Evolutionary conservation across 2,888 invertebrate species (phyloP).

Genomic region (Lasioglossum malachurum): DNA sequence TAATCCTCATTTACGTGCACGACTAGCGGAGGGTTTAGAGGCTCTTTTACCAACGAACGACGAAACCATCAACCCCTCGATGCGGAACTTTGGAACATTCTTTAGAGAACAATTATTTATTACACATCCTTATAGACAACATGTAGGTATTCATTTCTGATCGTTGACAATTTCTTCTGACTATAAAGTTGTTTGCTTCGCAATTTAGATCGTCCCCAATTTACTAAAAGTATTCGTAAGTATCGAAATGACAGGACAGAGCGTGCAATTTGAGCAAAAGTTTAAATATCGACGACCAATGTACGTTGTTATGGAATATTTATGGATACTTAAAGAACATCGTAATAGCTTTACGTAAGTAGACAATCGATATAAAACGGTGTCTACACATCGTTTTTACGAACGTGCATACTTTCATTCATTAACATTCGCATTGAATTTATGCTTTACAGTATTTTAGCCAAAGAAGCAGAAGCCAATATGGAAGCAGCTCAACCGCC

Average conservation of each 20-base stretch:
- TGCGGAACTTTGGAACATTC: constrained; percentile 86
- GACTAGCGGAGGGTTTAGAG: constrained; percentile 95
- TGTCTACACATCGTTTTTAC: neutral
- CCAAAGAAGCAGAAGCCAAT: constrained; percentile 92
- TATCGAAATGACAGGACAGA: constrained; percentile 98
- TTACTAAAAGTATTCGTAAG: constrained; percentile 97
- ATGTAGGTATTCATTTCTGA: constrained; percentile 84
- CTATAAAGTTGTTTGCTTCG: neutral
- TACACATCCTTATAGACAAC: constrained; percentile 90
- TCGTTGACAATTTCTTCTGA: neutral
- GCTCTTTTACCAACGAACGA: constrained; percentile 92
- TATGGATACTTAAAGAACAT: constrained; percentile 94
- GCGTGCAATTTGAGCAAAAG: constrained; percentile 98
- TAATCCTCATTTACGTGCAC: constrained; percentile 97
- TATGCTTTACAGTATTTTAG: constrained; percentile 87
- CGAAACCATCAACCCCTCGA: constrained; percentile 84
- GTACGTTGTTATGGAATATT: constrained; percentile 96
- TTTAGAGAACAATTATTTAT: constrained; percentile 91
- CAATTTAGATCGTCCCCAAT: constrained; percentile 90
- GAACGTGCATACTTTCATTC: neutral
- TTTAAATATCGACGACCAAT: constrained; percentile 98
- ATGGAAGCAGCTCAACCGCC: constrained; percentile 97
- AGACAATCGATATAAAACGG: constrained; percentile 16
- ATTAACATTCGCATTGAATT: neutral
- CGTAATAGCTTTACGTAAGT: constrained; percentile 90